Evolutionary conservation across 2,888 invertebrate genomes (phyloP).

Genomic region (Glyphotaelius pellucidus): DNA sequence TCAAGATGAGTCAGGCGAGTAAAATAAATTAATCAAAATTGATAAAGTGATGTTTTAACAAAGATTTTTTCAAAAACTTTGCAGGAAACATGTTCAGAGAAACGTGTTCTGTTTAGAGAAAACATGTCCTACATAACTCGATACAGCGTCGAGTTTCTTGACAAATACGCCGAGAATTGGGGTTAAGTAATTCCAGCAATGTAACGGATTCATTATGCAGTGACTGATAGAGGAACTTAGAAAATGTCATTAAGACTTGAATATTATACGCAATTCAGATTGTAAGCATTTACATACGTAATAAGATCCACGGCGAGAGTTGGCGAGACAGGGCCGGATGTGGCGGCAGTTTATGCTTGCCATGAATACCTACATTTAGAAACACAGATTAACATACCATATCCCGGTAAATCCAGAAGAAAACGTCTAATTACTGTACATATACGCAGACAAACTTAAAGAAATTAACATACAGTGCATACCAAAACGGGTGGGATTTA

Average conservation of each 20-base stretch:
- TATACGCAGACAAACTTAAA: neutral
- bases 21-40: neutral
- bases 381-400: neutral
- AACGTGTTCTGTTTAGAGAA: neutral
- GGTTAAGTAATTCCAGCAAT: constrained; percentile 15
- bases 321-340: neutral
- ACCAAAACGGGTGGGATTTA: neutral
- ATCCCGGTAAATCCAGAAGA: neutral
- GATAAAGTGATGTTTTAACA: too few relatives aligned
- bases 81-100: too few relatives aligned
- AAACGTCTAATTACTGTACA: neutral
- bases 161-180: neutral
- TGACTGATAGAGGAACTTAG: constrained; percentile 40
- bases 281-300: constrained; percentile 37
- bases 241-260: constrained; percentile 49
- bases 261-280: constrained; percentile 46
- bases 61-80: too few relatives aligned
- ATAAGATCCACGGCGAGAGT: constrained; percentile 11
- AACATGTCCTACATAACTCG: neutral
- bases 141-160: neutral
- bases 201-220: constrained; percentile 29
- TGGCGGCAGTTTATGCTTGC: neutral
- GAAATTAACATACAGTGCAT: neutral
- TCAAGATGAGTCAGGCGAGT: neutral
- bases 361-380: neutral